Evolutionary conservation across 2,888 invertebrate species (phyloP).

Genomic region (Latrodectus hesperus): DNA sequence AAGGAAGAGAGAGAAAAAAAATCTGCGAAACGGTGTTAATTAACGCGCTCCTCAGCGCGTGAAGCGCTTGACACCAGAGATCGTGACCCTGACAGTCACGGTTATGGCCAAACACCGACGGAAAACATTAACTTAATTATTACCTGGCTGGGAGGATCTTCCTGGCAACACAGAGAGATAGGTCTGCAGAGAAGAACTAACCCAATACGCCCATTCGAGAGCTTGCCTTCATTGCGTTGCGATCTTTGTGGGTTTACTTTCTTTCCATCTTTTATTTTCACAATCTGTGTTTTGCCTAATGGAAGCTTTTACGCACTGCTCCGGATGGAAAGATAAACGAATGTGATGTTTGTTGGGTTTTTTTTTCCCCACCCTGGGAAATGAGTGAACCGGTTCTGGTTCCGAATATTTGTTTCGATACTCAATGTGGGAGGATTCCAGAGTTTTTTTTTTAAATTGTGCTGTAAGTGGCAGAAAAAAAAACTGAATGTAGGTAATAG

Average conservation of each 20-base stretch:
- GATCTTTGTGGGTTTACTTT: constrained; percentile 22
- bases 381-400: not conserved
- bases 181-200: constrained; percentile 10
- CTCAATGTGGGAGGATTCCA: not conserved
- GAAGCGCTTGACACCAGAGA: constrained; percentile 62
- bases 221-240: constrained; percentile 14
- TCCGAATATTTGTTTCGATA: not conserved
- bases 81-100: constrained; percentile 67
- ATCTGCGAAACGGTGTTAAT: constrained; percentile 53
- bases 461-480: no score
- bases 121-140: constrained; percentile 69
- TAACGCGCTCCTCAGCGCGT: constrained; percentile 55
- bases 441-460: not conserved
- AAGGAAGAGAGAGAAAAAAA: not conserved
- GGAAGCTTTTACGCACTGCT: not conserved
- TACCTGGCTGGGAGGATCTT: constrained; percentile 53
- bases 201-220: constrained; percentile 34
- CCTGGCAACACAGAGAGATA: not conserved
- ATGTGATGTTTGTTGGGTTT: not conserved
- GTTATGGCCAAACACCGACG: constrained; percentile 49
- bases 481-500: no score
- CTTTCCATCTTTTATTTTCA: not conserved
- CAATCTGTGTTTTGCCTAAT: not conserved
- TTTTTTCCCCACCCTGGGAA: not conserved
- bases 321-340: not conserved